Base-by-base conservation (phyloP, 2,113 vertebrate species). In the Progne subis region DNA sequence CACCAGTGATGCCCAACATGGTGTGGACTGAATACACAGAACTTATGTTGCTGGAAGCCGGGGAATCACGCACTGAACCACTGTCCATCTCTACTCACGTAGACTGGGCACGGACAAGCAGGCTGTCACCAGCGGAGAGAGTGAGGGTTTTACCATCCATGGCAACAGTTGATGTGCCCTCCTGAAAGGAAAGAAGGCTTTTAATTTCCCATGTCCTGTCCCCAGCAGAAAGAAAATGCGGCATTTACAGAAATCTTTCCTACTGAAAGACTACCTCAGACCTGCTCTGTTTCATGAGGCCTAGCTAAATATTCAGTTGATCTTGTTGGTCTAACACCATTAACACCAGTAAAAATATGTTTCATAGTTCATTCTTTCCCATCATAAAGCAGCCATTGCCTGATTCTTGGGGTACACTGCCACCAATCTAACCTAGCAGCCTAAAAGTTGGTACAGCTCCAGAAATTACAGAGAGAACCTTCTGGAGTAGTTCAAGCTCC, bases 71-170 rank as follows among this genome's bases (percentile, higher is more conserved):
- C 44, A 43, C 4, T 44, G 79, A 80, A 23, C 19, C 41, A 21
- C 55, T 53, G 44, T 20, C 75, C 28, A 52, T 56, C 41, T 88
- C 59, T 80, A 98, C 99, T 99, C 80, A 99, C 99, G 28, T 59
- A 46, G 89, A 98, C 49, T 98, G 97, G 43, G 98, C 98, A 8
- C 86, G 98, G 74, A 99, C 96, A 55, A 99, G 98, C 44, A 99
- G 96, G 95, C 99, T 99, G 91, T 99, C 98, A 86, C 98, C 98
- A 9, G 97, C 79, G 50, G 92, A 96, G 9, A 99, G 97, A 44
- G 23, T 88, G 82, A 98, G 94, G 69, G 61, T 65, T 91, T 98
- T 92, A 19, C 94, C 96, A 34, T 97, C 94, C 96, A 98, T 32
- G 1, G 84, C 97, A 79, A 99, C 96, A 41, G 46, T 86, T 0